Evolutionary conservation across 2,797 vertebrate genomes (phyloP).

Genomic region (Poeciliopsis turneri): DNA sequence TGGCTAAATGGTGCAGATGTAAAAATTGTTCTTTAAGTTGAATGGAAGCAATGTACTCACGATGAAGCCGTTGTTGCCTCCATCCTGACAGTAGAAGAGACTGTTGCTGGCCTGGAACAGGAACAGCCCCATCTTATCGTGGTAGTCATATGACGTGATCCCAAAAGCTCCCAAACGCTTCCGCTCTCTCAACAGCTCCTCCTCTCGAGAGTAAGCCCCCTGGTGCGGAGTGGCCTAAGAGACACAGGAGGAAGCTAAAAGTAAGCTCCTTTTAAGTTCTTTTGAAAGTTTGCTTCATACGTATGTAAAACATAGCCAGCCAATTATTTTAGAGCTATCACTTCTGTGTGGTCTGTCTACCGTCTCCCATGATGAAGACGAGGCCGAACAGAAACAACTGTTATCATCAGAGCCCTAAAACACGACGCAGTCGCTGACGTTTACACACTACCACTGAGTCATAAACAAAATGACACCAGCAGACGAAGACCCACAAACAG

Average conservation of each 20-base stretch:
- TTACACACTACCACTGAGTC: background rate
- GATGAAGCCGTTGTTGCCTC: slow-evolving; percentile 94
- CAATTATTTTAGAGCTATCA: background rate
- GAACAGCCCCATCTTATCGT: slow-evolving; percentile 92
- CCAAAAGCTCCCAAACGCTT: slow-evolving; percentile 95
- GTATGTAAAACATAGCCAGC: background rate
- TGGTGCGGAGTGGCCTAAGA: slow-evolving; percentile 93
- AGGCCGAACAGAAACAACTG: background rate
- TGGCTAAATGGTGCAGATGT: background rate
- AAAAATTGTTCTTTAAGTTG: background rate
- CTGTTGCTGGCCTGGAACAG: slow-evolving; percentile 99
- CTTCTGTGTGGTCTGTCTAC: background rate
- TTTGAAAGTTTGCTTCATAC: background rate
- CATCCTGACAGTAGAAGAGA: slow-evolving; percentile 96
- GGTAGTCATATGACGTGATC: slow-evolving; percentile 97
- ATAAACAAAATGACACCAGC: background rate
- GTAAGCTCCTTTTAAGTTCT: background rate
- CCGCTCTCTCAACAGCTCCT: slow-evolving; percentile 93
- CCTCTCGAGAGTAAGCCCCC: slow-evolving; percentile 94
- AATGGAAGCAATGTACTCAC: slow-evolving; percentile 78
- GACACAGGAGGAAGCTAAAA: slow-evolving; percentile 13
- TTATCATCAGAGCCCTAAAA: background rate
- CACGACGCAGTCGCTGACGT: background rate
- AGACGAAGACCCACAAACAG: background rate
- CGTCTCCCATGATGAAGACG: background rate